phyloP scores from a whole-genome alignment of 1,140 invertebrate species.

The Metaphire vulgaris region DNA sequence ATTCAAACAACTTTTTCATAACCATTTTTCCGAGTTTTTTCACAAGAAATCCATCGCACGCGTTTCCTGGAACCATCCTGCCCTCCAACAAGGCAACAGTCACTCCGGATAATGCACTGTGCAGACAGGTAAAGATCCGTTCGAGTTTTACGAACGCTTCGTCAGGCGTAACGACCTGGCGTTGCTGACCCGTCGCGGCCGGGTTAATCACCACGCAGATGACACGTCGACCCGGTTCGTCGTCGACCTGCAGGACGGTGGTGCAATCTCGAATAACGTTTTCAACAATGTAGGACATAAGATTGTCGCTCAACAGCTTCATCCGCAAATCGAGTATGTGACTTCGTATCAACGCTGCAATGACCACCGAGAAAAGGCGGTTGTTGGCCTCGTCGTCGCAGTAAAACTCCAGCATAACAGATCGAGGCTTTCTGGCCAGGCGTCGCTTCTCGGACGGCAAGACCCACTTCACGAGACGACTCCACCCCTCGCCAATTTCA shows the following conservation, averaged over 20 bases:
- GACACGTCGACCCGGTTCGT: constrained; percentile 9
- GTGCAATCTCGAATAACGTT: constrained; percentile 11
- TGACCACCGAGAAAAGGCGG: constrained; percentile 3
- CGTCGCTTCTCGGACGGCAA: constrained; percentile 2
- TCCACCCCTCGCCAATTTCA: constrained; percentile 25
- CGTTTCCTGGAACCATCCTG: background rate
- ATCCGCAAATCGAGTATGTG: constrained; percentile 21
- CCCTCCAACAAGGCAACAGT: background rate
- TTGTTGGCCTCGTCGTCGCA: constrained; percentile 2
- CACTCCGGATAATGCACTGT: background rate
- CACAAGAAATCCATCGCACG: background rate
- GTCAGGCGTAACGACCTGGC: constrained; percentile 15
- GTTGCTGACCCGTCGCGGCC: background rate
- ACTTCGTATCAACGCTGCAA: constrained; percentile 7
- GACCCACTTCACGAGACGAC: constrained; percentile 19
- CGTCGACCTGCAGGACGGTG: constrained; percentile 11
- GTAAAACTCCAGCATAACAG: background rate
- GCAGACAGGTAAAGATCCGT: constrained; percentile 19
- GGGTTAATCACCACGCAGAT: background rate
- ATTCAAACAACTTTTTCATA: constrained; percentile 19
- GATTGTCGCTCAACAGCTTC: constrained; percentile 12
- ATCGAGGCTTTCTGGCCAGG: background rate
- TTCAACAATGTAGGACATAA: constrained; percentile 15
- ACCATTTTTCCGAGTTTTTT: constrained; percentile 17
- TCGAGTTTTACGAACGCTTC: constrained; percentile 28